A percentile compares a stretch with the other conserved stretches of the same genome.
Evolutionary conservation across 2,888 invertebrate species (phyloP).

Genomic region (Euzetes globulus): DNA sequence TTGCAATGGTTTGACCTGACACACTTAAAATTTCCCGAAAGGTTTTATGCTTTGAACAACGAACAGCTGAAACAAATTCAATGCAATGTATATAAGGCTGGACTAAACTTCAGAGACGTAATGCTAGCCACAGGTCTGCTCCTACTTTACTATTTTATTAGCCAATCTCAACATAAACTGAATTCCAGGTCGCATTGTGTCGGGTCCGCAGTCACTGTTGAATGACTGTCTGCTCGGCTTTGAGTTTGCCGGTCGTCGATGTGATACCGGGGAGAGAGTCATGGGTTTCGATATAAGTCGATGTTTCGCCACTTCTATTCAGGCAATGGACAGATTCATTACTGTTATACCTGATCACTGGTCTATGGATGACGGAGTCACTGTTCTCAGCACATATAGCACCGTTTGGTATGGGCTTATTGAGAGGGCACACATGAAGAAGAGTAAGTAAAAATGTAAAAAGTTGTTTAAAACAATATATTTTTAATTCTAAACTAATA

Average conservation of each 20-base stretch:
- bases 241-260: conserved; percentile 74
- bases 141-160: background rate
- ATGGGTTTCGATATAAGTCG: conserved; percentile 86
- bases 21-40: background rate
- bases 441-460: conserved; percentile 83
- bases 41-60: background rate
- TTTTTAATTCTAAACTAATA: conserved; percentile 45
- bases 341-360: conserved; percentile 66
- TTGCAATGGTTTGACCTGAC: conserved; percentile 30
- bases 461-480: conserved; percentile 63
- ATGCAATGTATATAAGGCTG: conserved; percentile 48
- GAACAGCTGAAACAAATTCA: background rate
- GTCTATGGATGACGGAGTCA: conserved; percentile 84
- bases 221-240: conserved; percentile 88
- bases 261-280: conserved; percentile 63
- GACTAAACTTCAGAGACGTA: conserved; percentile 57
- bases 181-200: conserved; percentile 52
- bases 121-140: conserved; percentile 71
- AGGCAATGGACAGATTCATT: conserved; percentile 55
- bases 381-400: conserved; percentile 84
- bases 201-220: conserved; percentile 38
- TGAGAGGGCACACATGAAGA: conserved; percentile 72
- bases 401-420: conserved; percentile 76
- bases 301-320: conserved; percentile 77
- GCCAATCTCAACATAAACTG: too few species aligned